Percentiles rank a stretch among this genome's conserved stretches.
These are phyloP conservation scores for Laticauda colubrina DNA, from an alignment of 2,113 vertebrate species.

Conservation along the genomic window DNA sequence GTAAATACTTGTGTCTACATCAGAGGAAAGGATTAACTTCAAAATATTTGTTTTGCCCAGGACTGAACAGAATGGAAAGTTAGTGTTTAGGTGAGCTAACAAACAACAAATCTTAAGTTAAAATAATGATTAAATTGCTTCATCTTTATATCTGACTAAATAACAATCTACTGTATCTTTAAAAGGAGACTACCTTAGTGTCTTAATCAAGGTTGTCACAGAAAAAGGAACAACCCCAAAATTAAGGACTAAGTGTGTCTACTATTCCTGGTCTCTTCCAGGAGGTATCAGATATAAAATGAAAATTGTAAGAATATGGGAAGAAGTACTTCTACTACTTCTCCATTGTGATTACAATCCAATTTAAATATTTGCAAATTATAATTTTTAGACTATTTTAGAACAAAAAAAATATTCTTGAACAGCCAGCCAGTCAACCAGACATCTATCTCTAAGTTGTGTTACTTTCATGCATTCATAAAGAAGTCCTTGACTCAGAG, in stretches of 20 bases:
- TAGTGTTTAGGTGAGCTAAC: too few relatives aligned
- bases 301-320: background rate
- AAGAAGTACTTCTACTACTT: background rate
- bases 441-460: background rate
- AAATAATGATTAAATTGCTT: background rate
- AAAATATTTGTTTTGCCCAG: too few relatives aligned
- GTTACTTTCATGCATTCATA: background rate
- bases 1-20: background rate
- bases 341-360: background rate
- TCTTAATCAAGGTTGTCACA: background rate
- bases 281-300: background rate
- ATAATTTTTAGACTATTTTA: background rate
- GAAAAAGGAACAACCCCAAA: background rate
- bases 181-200: background rate
- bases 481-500: background rate
- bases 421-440: background rate
- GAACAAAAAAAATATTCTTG: background rate
- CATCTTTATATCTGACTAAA: background rate
- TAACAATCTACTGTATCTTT: background rate
- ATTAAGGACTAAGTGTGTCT: background rate
- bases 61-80: too few relatives aligned
- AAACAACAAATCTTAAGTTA: background rate
- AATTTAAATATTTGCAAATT: background rate
- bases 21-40: too few relatives aligned
- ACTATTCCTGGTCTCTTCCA: background rate